Conservation (phyloP, 2,888 invertebrate species). For the Stenotaenia linearis region DNA sequence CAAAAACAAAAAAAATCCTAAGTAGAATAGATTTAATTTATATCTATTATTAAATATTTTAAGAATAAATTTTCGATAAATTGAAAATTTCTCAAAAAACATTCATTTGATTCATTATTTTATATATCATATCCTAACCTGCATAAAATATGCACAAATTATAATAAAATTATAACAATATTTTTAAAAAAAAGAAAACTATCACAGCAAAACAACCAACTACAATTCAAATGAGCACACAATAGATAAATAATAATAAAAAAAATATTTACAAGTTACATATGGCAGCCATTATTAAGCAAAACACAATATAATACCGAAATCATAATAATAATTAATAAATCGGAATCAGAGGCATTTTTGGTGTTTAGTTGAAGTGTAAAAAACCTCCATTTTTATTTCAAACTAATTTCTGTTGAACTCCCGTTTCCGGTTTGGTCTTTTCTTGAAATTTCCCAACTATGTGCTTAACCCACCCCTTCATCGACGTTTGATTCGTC, state of each 20-base stretch:
- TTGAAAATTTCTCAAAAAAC: not conserved
- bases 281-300: not conserved
- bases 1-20: not conserved
- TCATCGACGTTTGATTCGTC: constrained; percentile 38
- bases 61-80: too few species aligned
- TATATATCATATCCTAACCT: not conserved
- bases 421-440: not conserved
- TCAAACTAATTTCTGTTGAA: too few species aligned
- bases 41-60: too few species aligned
- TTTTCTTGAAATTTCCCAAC: constrained; percentile 61
- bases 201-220: not conserved
- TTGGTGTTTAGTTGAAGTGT: not conserved
- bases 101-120: not conserved
- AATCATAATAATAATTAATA: too few species aligned
- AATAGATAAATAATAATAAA: not conserved
- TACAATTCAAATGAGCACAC: not conserved
- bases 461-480: constrained; percentile 69
- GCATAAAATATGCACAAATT: too few species aligned
- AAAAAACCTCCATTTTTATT: not conserved
- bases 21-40: too few species aligned
- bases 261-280: not conserved
- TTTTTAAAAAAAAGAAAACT: not conserved
- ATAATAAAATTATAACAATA: too few species aligned
- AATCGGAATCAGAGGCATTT: not conserved
- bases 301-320: too few species aligned